These are phyloP conservation scores for Ctenochaetus hawaiiensis DNA, from an alignment of 2,797 vertebrate species.

Conservation along the genomic window DNA sequence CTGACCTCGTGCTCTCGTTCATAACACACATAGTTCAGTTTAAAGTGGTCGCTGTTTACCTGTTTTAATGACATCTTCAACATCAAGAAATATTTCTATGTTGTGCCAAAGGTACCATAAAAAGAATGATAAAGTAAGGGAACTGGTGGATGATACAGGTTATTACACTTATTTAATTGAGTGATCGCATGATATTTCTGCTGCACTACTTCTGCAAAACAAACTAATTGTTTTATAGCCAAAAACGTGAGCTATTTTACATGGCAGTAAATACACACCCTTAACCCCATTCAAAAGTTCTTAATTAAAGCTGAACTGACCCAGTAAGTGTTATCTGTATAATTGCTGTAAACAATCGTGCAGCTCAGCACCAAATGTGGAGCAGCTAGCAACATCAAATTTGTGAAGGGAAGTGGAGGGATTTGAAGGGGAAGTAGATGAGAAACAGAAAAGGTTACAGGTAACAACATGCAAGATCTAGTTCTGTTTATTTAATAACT, in stretches of 20 bases:
- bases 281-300: not conserved
- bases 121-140: not conserved
- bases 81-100: not conserved
- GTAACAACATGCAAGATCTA: conserved; percentile 8
- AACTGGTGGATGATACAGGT: not conserved
- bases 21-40: not conserved
- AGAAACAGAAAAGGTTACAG: not conserved
- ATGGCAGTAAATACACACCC: not conserved
- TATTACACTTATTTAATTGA: not conserved
- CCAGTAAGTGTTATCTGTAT: not conserved
- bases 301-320: not conserved
- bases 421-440: conserved; percentile 28
- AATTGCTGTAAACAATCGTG: not conserved
- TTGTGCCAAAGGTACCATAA: not conserved
- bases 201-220: not conserved
- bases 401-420: conserved; percentile 22
- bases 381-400: not conserved
- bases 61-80: not conserved
- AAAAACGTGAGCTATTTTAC: conserved; percentile 26
- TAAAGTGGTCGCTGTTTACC: not conserved
- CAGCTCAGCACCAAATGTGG: not conserved
- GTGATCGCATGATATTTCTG: not conserved
- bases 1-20: not conserved
- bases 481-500: not conserved
- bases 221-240: not conserved